Evolutionary conservation across 2,797 vertebrate genomes (phyloP).

Genomic region (Emydoidea blandingii): DNA sequence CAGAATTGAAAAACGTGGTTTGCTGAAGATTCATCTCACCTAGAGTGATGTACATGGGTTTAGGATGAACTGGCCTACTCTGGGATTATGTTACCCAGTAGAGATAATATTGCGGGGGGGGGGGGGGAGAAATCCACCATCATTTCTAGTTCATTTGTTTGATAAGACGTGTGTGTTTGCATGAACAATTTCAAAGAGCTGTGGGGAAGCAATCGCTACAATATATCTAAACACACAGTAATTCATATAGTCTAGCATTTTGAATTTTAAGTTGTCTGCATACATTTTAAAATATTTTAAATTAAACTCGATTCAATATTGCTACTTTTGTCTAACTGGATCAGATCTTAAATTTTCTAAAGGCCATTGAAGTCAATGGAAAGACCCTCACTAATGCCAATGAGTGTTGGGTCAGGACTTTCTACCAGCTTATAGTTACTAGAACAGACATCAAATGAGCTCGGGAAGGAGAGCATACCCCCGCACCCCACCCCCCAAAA

Average conservation of each 20-base stretch:
- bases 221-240: not conserved
- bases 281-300: not conserved
- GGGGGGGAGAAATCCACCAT: fast-evolving
- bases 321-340: not conserved
- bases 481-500: not conserved
- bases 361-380: not conserved
- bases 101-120: not conserved
- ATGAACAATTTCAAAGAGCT: not conserved
- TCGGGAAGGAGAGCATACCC: slow-evolving; percentile 41
- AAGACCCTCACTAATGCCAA: not conserved
- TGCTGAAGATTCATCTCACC: slow-evolving; percentile 50
- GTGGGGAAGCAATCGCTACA: not conserved
- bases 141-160: not conserved
- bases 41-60: slow-evolving; percentile 49
- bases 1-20: slow-evolving; percentile 56
- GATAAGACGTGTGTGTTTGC: fast-evolving
- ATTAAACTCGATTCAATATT: slow-evolving; percentile 11
- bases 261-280: not conserved
- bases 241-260: not conserved
- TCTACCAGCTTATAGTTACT: not conserved
- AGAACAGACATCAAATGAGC: not conserved
- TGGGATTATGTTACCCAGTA: not conserved
- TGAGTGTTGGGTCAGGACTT: not conserved
- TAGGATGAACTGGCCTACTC: not conserved
- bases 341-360: not conserved